Base-by-base conservation (phyloP, 2,888 invertebrate species). In the Drosophila merina region DNA sequence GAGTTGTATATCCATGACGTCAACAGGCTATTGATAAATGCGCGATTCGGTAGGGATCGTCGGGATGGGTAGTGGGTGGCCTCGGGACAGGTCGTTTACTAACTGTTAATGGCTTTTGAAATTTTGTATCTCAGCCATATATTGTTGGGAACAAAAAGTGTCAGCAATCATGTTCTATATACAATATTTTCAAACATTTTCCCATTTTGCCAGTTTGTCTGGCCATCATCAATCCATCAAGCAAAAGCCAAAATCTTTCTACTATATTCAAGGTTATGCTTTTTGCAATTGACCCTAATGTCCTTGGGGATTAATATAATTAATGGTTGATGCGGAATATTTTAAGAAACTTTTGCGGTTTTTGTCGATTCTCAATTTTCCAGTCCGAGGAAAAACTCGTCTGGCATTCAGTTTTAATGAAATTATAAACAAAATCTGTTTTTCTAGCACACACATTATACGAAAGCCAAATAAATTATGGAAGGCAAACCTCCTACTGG, bases 381-480 rank as follows among this genome's bases (percentile, higher is more conserved):
- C 64, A 54, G 64, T 45, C 31, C 33, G 20, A 5, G 25, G 33
- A 49, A 48, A 33, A 54, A 33, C 10, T 48, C 12, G 56, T 38
- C 49, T 81, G 68, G 47, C 68, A 50, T 76, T 55, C 31, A 50
- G 45, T 70, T 81, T 76, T 44, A 72, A 82, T 68, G 63, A 79
- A 72, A 76, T 73, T 83, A 86, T 86, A 82, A 87, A 86, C 88
- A 82, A 72, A 75, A 14, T 54, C n/a, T 33, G 60, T 40, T 48
- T 48, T 26, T 47, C 62, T 47, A 30, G 30, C 60, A 48, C 50
- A 31, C 28, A 72, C 28, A 28, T 28, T 45, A 30, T 57, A 33
- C 38, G 54, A 72, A 77, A 71, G 49, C 56, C 57, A 81, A 71
- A 85, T 76, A 82, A 74, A 77, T 79, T 71, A 63, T 83, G 62